phyloP scores from a whole-genome alignment of 2,797 vertebrate species.

The Sebastes oblongus region DNA sequence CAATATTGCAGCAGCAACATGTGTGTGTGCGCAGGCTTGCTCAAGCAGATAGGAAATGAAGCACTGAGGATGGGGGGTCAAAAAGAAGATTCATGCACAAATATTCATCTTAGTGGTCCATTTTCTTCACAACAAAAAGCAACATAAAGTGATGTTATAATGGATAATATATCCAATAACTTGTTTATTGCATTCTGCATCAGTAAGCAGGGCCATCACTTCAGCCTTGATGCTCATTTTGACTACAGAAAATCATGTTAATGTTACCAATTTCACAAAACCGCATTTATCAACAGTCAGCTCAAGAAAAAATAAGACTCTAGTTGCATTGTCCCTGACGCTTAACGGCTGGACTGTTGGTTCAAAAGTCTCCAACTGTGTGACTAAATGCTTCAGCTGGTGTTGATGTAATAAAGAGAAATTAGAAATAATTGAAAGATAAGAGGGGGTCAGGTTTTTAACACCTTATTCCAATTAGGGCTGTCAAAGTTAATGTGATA shows the following conservation, averaged over 20 bases:
- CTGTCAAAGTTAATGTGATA: too few species aligned
- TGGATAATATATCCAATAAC: neutral
- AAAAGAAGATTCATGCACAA: constrained; percentile 1
- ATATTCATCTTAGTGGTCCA: neutral
- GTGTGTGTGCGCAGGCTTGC: constrained; percentile 11
- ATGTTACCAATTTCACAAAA: neutral
- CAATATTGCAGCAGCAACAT: constrained; percentile 30
- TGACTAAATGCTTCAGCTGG: neutral
- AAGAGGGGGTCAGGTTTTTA: neutral
- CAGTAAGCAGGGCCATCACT: neutral
- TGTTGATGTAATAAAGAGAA: neutral
- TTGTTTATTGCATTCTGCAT: neutral
- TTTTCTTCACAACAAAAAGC: neutral
- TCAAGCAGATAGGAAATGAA: constrained; percentile 20
- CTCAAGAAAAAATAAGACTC: neutral
- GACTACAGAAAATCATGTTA: neutral
- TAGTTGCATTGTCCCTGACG: neutral
- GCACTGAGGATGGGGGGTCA: neutral
- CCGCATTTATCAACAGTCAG: too few species aligned
- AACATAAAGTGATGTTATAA: neutral
- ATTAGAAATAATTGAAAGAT: neutral
- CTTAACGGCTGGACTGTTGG: too few species aligned
- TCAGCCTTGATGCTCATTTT: neutral
- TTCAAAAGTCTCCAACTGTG: neutral
- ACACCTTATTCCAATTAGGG: neutral